A percentile compares a stretch with the other conserved stretches of the same genome.
Evolutionary conservation across 2,888 invertebrate species (phyloP).

Genomic region (Tyria jacobaeae): DNA sequence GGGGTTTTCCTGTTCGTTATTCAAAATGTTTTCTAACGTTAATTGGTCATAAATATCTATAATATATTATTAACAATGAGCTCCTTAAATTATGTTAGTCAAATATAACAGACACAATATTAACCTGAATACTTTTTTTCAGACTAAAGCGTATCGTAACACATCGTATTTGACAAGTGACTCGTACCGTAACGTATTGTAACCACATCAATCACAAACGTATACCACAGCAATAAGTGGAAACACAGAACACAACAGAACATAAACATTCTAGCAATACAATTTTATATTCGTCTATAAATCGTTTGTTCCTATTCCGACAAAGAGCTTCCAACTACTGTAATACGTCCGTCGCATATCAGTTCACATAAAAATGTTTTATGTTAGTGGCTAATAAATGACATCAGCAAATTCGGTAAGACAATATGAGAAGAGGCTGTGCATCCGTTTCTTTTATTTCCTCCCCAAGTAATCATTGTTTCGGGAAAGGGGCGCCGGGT

Average conservation of each 20-base stretch:
- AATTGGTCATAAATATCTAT: conserved; percentile 49
- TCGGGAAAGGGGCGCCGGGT: conserved; percentile 73
- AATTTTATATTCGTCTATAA: conserved; percentile 80
- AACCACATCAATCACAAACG: conserved; percentile 32
- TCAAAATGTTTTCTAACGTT: conserved; percentile 55
- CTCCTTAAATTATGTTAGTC: conserved; percentile 28
- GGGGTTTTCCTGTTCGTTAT: conserved; percentile 64
- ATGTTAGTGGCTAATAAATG: conserved; percentile 86
- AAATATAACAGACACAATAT: background rate
- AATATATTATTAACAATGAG: conserved; percentile 34
- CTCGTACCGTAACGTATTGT: no score
- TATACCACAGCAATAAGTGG: conserved; percentile 50
- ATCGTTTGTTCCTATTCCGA: conserved; percentile 76
- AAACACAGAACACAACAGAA: conserved; percentile 46
- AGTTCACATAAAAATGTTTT: conserved; percentile 85
- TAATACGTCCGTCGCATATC: conserved; percentile 75
- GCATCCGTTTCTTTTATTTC: conserved; percentile 80
- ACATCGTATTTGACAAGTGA: no score
- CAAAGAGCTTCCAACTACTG: conserved; percentile 72
- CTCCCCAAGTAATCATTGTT: conserved; percentile 81
- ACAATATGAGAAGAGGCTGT: conserved; percentile 82
- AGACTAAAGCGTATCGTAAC: no score
- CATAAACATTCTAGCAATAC: conserved; percentile 63
- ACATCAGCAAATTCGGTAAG: conserved; percentile 86
- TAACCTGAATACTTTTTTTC: no score